These are phyloP conservation scores for Albula glossodonta DNA, from an alignment of 2,113 vertebrate genomes.

Conservation along the genomic window DNA sequence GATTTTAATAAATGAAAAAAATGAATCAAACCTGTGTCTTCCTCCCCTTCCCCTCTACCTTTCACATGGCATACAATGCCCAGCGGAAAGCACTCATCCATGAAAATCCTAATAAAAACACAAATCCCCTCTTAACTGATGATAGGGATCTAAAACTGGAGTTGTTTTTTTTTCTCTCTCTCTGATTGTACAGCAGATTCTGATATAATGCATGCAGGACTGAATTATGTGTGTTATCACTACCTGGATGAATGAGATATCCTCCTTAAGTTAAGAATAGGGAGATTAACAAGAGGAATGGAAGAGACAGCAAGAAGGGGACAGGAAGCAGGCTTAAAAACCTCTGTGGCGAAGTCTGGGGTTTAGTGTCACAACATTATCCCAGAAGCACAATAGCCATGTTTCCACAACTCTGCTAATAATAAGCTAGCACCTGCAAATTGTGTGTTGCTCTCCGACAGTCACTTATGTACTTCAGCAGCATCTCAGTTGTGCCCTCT, in stretches of 20 bases:
- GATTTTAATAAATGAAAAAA: too few relatives aligned
- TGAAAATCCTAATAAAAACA: slow-evolving; percentile 4
- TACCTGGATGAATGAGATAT: slow-evolving; percentile 58
- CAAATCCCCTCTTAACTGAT: slow-evolving; percentile 13
- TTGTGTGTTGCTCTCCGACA: too few relatives aligned
- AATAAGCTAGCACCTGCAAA: too few relatives aligned
- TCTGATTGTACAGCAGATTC: slow-evolving; percentile 39
- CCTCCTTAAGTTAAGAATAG: slow-evolving; percentile 45
- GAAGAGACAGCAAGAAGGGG: neutral
- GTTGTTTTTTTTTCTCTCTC: slow-evolving; percentile 42
- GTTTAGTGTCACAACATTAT: slow-evolving; percentile 35
- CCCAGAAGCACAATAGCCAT: neutral
- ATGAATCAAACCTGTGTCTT: too few relatives aligned
- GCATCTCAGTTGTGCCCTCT: too few relatives aligned
- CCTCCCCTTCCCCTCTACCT: too few relatives aligned
- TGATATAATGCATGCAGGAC: slow-evolving; percentile 33
- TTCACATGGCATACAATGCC: too few relatives aligned
- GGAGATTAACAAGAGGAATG: slow-evolving; percentile 24
- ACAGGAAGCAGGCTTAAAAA: slow-evolving; percentile 23
- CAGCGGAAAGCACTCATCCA: neutral
- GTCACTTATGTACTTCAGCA: too few relatives aligned
- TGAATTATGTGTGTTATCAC: slow-evolving; percentile 63
- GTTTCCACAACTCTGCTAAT: too few relatives aligned
- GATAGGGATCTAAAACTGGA: slow-evolving; percentile 30
- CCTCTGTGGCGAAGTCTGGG: slow-evolving; percentile 20